phyloP scores from a whole-genome alignment of 2,888 invertebrate species.

The Synanthedon formicaeformis region DNA sequence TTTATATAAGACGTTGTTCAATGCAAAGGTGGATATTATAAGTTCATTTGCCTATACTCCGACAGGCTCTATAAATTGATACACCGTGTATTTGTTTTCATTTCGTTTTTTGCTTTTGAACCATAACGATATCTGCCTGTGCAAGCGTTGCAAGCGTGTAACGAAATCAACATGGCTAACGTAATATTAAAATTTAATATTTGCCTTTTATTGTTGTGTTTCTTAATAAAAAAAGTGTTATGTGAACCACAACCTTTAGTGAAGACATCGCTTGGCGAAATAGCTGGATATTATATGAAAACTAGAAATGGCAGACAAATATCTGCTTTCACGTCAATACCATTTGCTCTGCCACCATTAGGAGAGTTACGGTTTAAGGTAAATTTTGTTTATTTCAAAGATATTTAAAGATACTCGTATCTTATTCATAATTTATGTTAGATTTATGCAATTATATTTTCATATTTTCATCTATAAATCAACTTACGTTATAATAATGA shows the following conservation, averaged over 20 bases:
- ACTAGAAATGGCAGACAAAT: constrained; percentile 70
- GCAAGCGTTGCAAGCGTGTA: constrained; percentile 3
- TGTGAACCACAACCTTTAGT: constrained; percentile 27
- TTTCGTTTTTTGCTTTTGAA: constrained; percentile 29
- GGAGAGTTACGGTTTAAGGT: constrained; percentile 75
- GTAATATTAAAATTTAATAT: too few relatives aligned
- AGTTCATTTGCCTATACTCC: constrained; percentile 18
- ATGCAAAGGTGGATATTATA: not conserved
- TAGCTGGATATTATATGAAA: constrained; percentile 66
- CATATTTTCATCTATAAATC: too few relatives aligned
- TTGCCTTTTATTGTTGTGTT: constrained; percentile 5
- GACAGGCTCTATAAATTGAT: constrained; percentile 24
- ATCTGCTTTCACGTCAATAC: constrained; percentile 73
- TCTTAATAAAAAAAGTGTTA: constrained; percentile 14
- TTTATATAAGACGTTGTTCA: not conserved
- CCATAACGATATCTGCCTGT: constrained; percentile 16
- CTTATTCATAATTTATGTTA: too few relatives aligned
- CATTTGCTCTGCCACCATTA: constrained; percentile 74
- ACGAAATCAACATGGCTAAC: not conserved
- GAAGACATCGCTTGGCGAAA: constrained; percentile 56
- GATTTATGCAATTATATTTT: too few relatives aligned
- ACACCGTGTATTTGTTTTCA: constrained; percentile 24
- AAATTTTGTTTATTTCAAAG: constrained; percentile 6
- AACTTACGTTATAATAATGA: too few relatives aligned
- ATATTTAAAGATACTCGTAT: too few relatives aligned